Evolutionary conservation across 2,888 invertebrate species (phyloP).

Genomic region (Heliconius hortense): DNA sequence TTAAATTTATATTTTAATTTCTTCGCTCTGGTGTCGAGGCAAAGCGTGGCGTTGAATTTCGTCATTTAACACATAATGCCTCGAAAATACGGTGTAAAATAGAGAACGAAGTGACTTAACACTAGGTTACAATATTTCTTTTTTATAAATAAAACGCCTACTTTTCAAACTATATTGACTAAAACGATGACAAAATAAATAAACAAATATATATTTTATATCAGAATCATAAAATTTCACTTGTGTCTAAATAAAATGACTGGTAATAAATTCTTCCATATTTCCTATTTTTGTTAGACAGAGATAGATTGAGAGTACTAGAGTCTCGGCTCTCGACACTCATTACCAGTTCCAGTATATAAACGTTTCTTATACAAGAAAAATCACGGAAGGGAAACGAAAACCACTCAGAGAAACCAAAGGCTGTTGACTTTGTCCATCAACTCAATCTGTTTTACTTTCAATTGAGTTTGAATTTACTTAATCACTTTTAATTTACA

Average conservation of each 20-base stretch:
- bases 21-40: neutral
- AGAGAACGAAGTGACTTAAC: no score
- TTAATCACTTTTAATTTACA: neutral
- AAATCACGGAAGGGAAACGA: conserved; percentile 5
- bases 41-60: no score
- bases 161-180: no score
- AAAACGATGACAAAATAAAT: neutral
- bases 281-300: neutral
- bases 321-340: neutral
- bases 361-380: neutral
- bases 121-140: no score
- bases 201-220: neutral
- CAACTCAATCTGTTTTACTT: neutral
- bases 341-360: conserved; percentile 5
- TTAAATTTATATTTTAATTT: neutral
- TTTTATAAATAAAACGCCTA: no score
- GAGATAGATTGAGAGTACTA: neutral
- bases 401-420: conserved; percentile 14
- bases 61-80: no score
- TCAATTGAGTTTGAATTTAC: neutral
- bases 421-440: conserved; percentile 24
- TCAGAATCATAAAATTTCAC: neutral
- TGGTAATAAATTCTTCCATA: neutral
- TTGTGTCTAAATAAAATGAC: conserved; percentile 7
- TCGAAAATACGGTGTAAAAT: no score